Evolutionary conservation across 2,888 invertebrate species (phyloP).

Genomic region (Morpho helenor): DNA sequence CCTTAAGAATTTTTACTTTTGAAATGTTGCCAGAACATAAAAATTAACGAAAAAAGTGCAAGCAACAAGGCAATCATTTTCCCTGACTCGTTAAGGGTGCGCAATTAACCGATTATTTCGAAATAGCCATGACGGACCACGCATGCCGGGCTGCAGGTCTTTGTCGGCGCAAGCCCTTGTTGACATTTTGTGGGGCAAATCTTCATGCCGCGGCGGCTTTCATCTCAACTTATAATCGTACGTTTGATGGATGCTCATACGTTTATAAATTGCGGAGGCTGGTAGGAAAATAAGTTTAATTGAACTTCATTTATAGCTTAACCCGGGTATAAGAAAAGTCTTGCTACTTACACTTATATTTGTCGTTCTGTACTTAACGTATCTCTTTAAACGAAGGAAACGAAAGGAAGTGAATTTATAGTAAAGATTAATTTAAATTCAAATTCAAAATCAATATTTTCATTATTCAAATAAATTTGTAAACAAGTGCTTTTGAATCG

Average conservation of each 20-base stretch:
- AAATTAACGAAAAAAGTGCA: constrained; percentile 26
- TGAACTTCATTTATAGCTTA: background rate
- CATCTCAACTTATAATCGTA: constrained; percentile 59
- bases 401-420: too few relatives aligned
- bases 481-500: too few relatives aligned
- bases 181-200: constrained; percentile 77
- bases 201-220: constrained; percentile 74
- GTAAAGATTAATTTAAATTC: too few relatives aligned
- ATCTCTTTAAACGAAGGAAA: too few relatives aligned
- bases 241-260: constrained; percentile 46
- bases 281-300: constrained; percentile 26
- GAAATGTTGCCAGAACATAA: constrained; percentile 22
- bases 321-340: too few relatives aligned
- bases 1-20: constrained; percentile 9
- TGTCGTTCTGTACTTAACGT: too few relatives aligned
- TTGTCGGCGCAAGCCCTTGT: constrained; percentile 63
- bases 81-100: constrained; percentile 48
- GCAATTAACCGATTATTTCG: constrained; percentile 67
- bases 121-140: constrained; percentile 56
- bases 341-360: too few relatives aligned
- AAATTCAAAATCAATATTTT: too few relatives aligned
- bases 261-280: constrained; percentile 29
- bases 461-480: too few relatives aligned
- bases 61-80: constrained; percentile 32
- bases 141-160: constrained; percentile 48